Evolutionary conservation across 2,888 invertebrate species (phyloP).

Genomic region (Agrochola macilenta): DNA sequence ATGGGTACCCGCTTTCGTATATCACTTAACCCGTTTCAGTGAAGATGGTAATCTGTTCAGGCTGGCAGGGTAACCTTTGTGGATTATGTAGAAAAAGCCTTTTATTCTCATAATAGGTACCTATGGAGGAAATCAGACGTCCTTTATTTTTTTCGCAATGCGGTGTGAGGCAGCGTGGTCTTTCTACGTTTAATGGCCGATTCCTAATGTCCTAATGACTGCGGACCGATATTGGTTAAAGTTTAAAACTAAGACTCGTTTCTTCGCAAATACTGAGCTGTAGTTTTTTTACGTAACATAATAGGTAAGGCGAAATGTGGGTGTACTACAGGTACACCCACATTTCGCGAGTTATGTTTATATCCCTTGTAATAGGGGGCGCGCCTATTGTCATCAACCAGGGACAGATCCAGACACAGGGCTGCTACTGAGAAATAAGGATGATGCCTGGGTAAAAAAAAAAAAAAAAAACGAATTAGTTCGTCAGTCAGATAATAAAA

Average conservation of each 20-base stretch:
- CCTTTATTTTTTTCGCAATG: constrained; percentile 41
- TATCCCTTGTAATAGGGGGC: neutral
- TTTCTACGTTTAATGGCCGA: constrained; percentile 1
- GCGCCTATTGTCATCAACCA: neutral
- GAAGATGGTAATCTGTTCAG: constrained; percentile 55
- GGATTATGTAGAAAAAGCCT: constrained; percentile 45
- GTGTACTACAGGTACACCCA: neutral
- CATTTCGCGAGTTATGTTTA: neutral
- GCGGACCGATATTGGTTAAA: neutral
- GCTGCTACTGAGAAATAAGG: no score
- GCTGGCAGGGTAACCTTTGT: constrained; percentile 33
- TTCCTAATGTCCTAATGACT: constrained; percentile 3
- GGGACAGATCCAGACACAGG: neutral
- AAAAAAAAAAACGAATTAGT: no score
- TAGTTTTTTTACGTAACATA: neutral
- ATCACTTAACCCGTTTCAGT: constrained; percentile 59
- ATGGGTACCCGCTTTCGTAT: constrained; percentile 54
- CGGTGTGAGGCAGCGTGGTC: constrained; percentile 11
- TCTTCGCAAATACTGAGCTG: neutral
- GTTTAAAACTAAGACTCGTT: neutral
- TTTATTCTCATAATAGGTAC: constrained; percentile 18
- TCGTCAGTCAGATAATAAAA: no score
- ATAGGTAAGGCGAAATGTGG: neutral
- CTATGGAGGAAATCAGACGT: constrained; percentile 1
- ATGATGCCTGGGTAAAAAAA: no score